phyloP scores from a whole-genome alignment of 2,888 invertebrate genomes.

The Nemoura dubitans region DNA sequence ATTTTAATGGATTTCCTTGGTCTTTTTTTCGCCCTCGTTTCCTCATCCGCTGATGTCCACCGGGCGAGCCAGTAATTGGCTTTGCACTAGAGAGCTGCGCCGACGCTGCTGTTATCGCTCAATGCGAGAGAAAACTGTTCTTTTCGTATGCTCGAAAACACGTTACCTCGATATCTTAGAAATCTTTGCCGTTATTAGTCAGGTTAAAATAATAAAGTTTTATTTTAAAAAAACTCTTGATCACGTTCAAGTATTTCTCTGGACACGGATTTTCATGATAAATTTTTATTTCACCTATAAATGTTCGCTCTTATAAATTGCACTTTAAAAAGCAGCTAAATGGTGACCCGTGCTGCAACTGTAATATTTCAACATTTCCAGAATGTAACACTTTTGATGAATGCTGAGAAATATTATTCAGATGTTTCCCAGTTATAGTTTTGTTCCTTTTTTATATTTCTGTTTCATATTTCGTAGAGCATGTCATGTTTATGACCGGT shows the following conservation, averaged over 20 bases:
- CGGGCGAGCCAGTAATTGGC: neutral
- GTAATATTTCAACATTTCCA: too few relatives aligned
- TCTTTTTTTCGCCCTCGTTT: slow-evolving; percentile 1
- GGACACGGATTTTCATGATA: too few relatives aligned
- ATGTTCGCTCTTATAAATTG: too few relatives aligned
- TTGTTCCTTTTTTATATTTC: neutral
- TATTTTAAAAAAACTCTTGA: too few relatives aligned
- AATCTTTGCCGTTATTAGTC: too few relatives aligned
- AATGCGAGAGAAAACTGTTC: too few relatives aligned
- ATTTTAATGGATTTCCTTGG: slow-evolving; percentile 32
- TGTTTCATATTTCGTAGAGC: neutral
- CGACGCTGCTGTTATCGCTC: neutral
- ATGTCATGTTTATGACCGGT: neutral
- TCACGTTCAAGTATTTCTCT: too few relatives aligned
- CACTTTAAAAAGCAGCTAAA: neutral
- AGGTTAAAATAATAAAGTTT: too few relatives aligned
- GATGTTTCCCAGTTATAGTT: neutral
- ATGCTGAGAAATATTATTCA: neutral
- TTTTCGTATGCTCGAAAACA: too few relatives aligned
- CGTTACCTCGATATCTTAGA: too few relatives aligned
- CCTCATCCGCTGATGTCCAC: slow-evolving; percentile 9
- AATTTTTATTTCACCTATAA: too few relatives aligned
- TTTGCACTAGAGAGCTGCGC: neutral
- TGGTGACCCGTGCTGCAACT: neutral
- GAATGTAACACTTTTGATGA: too few relatives aligned